phyloP scores from a whole-genome alignment of 2,888 invertebrate genomes.

The Dicyrtoma fusca region DNA sequence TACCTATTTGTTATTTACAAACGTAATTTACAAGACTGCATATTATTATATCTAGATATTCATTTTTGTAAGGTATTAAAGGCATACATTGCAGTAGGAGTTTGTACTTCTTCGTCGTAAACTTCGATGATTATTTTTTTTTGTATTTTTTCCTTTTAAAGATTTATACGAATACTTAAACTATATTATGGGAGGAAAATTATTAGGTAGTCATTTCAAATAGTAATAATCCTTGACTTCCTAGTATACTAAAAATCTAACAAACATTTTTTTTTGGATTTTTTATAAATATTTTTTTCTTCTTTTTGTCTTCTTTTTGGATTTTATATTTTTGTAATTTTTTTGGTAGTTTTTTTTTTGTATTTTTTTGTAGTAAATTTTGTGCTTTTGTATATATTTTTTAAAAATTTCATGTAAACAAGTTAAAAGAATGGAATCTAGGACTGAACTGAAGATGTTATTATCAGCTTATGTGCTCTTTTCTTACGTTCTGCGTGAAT shows the following conservation, averaged over 20 bases:
- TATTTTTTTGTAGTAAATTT: background rate
- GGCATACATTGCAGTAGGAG: too few relatives aligned
- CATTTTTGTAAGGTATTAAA: too few relatives aligned
- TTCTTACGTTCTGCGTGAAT: background rate
- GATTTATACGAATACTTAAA: constrained; percentile 9
- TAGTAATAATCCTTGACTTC: too few relatives aligned
- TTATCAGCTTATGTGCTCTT: background rate
- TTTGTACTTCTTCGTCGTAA: too few relatives aligned
- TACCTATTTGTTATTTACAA: too few relatives aligned
- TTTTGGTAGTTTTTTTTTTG: background rate
- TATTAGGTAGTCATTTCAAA: background rate
- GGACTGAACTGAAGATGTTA: background rate
- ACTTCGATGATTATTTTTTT: background rate
- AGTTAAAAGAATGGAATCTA: constrained; percentile 12
- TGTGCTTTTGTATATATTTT: background rate
- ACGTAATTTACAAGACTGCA: too few relatives aligned
- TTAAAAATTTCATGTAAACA: constrained; percentile 10
- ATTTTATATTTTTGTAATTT: constrained; percentile 1
- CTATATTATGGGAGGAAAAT: constrained; percentile 13
- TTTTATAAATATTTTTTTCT: constrained; percentile 12
- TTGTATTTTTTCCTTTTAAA: constrained; percentile 9
- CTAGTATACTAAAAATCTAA: background rate
- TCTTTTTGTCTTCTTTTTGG: constrained; percentile 10
- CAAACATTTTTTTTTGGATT: constrained; percentile 10
- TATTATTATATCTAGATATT: too few relatives aligned